Base-by-base conservation (phyloP, 2,113 vertebrate genomes). In the Spilogale gracilis region DNA sequence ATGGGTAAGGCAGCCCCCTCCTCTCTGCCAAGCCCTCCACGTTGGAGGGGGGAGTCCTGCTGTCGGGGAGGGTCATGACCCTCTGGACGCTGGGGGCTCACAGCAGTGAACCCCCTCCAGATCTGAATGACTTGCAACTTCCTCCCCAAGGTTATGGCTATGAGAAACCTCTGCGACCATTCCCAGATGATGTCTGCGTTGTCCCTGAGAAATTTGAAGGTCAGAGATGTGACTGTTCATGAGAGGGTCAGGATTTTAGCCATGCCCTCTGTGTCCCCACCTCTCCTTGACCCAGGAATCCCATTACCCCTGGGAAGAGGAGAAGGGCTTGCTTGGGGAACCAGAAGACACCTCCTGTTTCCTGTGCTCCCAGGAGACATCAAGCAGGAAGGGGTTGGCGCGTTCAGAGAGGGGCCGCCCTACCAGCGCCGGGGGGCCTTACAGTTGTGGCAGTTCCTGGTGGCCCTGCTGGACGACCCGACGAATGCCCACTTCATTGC, bases 401-500 rank as follows among this genome's bases (percentile, higher is more conserved):
- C 99, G 17, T 99, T 99, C 96, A 98, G 99, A 9, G 99, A 99
- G 88, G 99, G 99, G 0, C 99, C 99, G 0, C 99, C 99, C 0
- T 99, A 99, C 99, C 99, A 99, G 98, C 99, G 99, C 69, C 99
- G 99, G 1, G 99, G 99, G 6, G 99, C 99, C 18, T 98, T 99
- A 80, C 99, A 99, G 98, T 99, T 99, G 94, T 99, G 99, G 99
- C 99, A 99, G 95, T 99, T 99, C 96, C 99, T 99, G 52, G 99
- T 99, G 98, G 99, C 99, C 69, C 98, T 99, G 76, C 56, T 99
- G 96, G 99, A 99, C 1, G 99, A 99, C 91, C 99, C 99, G 0
- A 99, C 98, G 1, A 99, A 99, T 1, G 99, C 99, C 87, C 99
- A 99, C 98, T 99, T 99, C 98, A 99, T 99, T 85, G 99, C 99